Evolutionary conservation across 2,888 invertebrate genomes (phyloP).

Genomic region (Rhagonycha lutea): DNA sequence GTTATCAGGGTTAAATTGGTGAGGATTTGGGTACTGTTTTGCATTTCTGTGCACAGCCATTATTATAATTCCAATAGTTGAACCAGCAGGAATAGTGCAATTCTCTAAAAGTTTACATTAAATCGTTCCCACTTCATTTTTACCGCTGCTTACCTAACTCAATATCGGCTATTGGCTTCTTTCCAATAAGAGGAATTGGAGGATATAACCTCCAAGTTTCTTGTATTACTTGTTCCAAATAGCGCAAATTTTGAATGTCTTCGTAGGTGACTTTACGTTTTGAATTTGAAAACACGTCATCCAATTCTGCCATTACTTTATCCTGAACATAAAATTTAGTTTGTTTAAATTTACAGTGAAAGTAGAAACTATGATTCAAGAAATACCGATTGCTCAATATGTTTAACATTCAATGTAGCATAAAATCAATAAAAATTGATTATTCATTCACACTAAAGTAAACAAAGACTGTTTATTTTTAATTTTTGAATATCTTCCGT

Average conservation of each 20-base stretch:
- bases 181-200: conserved; percentile 35
- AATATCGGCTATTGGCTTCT: conserved; percentile 33
- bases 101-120: conserved; percentile 22
- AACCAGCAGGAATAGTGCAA: conserved; percentile 28
- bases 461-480: neutral
- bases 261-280: conserved; percentile 36
- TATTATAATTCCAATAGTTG: conserved; percentile 30
- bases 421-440: neutral
- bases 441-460: neutral
- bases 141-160: conserved; percentile 27
- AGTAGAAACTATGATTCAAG: neutral
- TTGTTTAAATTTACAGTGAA: neutral
- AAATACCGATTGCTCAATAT: neutral
- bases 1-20: conserved; percentile 71
- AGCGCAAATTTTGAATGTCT: conserved; percentile 37
- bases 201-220: conserved; percentile 43
- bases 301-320: conserved; percentile 28
- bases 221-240: conserved; percentile 42
- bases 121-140: neutral
- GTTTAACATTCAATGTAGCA: neutral
- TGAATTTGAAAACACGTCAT: conserved; percentile 33
- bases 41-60: conserved; percentile 64
- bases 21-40: conserved; percentile 66
- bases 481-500: neutral
- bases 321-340: conserved; percentile 17